Evolutionary conservation across 1,140 invertebrate genomes (phyloP), one percentile per base, ranked within the genome.

Genomic region (Branchinecta lindahli): DNA sequence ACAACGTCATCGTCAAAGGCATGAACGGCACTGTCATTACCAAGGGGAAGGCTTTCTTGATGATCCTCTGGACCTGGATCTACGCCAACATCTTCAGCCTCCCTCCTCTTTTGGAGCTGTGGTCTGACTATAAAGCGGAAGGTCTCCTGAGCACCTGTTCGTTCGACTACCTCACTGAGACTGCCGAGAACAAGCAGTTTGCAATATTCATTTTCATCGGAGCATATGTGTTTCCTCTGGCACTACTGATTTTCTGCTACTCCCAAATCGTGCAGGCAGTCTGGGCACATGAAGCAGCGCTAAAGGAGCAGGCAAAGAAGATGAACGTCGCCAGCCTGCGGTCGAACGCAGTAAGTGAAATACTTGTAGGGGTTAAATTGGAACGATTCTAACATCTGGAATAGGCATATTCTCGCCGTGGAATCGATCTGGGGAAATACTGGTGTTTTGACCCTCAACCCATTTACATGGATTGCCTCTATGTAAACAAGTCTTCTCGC

Each of bases 101-200:
- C 9, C 80, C 84, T 20, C 89, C 89, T 2, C 75, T 92, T 68
- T 85, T 91, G 68, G 89, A 89, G 66, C 76, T 75, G 65, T 91
- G 89, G 87, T 88, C 88, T 44, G 87, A 87, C 75, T 92, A 91
- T 79, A 87, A 91, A 65, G 88, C 89, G 15, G 90, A 92, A 81
- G 88, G 88, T 67, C 91, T 91, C 75, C 86, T 91, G 84, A 91
- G 88, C 33, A 86, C 88, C 21, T 92, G 90, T 75, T 89, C 89
- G 44, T 90, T 90, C 70, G 90, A 92, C 77, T 92, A 91, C 76
- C 78, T 92, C 47, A 84, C 79, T 68, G 85, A 75, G 84, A 87
- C 86, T 67, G 84, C 83, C 82, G 68, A 70, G 45, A 69, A 45
- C 33, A 68, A 81, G 68, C 87, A 86, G 68, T 90, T 89, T 77